These are phyloP conservation scores for Heliconius himera DNA, from an alignment of 1,140 invertebrate species.

Conservation along the genomic window DNA sequence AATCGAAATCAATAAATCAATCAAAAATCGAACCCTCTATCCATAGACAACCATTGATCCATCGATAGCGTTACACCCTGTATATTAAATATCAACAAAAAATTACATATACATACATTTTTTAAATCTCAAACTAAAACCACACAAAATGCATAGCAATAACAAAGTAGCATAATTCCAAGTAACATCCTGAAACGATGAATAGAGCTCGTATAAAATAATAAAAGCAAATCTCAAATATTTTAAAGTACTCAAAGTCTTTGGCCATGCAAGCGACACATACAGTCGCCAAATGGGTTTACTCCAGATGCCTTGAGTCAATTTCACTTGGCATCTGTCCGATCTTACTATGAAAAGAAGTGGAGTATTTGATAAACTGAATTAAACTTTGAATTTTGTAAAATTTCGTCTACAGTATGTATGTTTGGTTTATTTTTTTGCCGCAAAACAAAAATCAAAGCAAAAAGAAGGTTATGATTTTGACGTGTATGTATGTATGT, in stretches of 20 bases:
- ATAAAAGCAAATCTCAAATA: conserved; percentile 11
- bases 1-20: too few relatives aligned
- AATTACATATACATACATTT: background rate
- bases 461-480: too few relatives aligned
- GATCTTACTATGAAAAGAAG: conserved; percentile 29
- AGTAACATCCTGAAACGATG: background rate
- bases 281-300: conserved; percentile 10
- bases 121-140: background rate
- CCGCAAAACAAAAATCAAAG: too few relatives aligned
- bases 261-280: conserved; percentile 18
- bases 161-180: background rate
- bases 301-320: conserved; percentile 45
- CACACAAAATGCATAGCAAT: background rate
- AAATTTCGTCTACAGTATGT: background rate
- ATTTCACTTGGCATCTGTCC: conserved; percentile 47
- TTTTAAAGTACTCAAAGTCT: conserved; percentile 15
- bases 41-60: too few relatives aligned
- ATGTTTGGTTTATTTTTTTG: background rate
- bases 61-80: too few relatives aligned
- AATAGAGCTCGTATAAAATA: conserved; percentile 14
- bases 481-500: too few relatives aligned
- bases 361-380: conserved; percentile 7
- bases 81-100: background rate
- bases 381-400: background rate
- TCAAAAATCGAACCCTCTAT: too few relatives aligned